These are phyloP conservation scores for Onychomys arenicola DNA, from an alignment of 2,797 vertebrate species.

Conservation along the genomic window DNA sequence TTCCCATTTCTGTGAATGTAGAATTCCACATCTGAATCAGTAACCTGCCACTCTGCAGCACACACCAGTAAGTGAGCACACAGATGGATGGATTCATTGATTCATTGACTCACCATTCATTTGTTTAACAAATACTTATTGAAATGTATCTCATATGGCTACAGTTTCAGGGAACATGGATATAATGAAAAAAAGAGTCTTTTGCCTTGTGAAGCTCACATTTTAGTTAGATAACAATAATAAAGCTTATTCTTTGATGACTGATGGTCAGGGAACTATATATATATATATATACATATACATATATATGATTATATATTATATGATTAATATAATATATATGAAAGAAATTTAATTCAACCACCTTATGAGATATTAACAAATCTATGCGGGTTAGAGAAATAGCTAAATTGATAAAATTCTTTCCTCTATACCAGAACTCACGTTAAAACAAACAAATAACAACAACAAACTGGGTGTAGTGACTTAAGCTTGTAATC, in stretches of 20 bases:
- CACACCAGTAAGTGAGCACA: neutral
- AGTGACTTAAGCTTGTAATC: neutral
- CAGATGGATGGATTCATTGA: neutral
- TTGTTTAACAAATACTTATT: neutral
- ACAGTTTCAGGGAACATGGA: neutral
- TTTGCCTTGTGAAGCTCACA: neutral
- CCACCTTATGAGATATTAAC: neutral
- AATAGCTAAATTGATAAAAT: neutral
- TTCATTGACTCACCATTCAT: neutral
- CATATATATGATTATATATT: neutral
- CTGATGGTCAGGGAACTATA: neutral
- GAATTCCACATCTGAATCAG: conserved; percentile 47
- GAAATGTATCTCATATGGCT: neutral
- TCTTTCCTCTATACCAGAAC: neutral
- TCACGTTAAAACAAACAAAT: neutral
- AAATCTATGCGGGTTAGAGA: neutral
- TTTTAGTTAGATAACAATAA: neutral
- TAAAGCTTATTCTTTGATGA: neutral
- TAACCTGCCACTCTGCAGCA: conserved; percentile 1
- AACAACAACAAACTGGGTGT: neutral
- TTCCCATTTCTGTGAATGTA: conserved; percentile 92
- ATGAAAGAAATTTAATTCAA: conserved; percentile 30
- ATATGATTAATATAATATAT: neutral
- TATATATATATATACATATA: too few species aligned
- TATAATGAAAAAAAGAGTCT: neutral